A percentile compares a stretch with the other conserved stretches of the same genome.
Conservation (phyloP, 2,113 vertebrate species). For the Electrona antarctica region DNA sequence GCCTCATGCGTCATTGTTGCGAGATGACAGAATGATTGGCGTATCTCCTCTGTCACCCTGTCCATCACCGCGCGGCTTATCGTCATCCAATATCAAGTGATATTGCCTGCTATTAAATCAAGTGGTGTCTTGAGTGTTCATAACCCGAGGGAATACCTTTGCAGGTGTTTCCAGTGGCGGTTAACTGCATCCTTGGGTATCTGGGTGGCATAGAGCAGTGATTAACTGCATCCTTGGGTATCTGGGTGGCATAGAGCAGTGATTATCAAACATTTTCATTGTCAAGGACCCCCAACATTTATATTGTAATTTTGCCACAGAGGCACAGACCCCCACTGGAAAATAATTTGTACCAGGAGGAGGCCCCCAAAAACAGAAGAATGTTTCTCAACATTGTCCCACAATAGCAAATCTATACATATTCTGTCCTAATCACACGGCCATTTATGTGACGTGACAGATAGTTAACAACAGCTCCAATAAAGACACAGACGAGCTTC, state of each 20-base stretch:
- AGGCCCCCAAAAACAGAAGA: no score
- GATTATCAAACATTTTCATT: background rate
- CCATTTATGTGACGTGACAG: no score
- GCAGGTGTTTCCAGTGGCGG: conserved; percentile 12
- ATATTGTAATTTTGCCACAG: no score
- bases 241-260: background rate
- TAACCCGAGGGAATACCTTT: background rate
- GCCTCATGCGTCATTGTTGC: background rate
- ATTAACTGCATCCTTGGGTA: conserved; percentile 2
- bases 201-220: background rate
- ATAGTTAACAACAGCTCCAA: no score
- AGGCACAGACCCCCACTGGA: no score
- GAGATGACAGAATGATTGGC: background rate
- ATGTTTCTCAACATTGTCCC: no score
- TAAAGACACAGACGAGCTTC: no score
- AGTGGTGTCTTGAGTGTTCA: background rate
- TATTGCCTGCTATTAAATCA: background rate
- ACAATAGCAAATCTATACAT: no score
- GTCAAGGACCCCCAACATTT: no score
- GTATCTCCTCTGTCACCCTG: background rate
- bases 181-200: conserved; percentile 6
- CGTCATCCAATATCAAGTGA: no score
- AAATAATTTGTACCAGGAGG: no score
- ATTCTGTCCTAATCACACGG: no score
- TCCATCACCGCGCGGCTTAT: background rate